phyloP scores from a whole-genome alignment of 2,888 invertebrate species.

The Xestia sexstrigata region DNA sequence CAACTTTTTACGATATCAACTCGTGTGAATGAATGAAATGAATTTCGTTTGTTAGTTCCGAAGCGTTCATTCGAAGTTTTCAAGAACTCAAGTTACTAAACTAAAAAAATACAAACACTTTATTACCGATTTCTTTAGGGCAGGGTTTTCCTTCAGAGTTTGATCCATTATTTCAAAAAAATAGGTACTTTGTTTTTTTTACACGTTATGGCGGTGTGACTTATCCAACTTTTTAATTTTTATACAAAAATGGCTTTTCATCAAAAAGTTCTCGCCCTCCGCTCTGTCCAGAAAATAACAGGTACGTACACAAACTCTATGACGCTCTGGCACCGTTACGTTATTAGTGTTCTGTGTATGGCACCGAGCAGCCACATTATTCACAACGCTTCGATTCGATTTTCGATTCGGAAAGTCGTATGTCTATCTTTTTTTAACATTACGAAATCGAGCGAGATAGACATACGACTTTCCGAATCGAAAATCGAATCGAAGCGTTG shows the following conservation, averaged over 20 bases:
- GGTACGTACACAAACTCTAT: background rate
- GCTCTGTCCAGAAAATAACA: background rate
- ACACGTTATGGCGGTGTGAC: conserved; percentile 51
- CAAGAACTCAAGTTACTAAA: conserved; percentile 42
- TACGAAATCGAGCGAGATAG: too few relatives aligned
- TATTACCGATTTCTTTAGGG: conserved; percentile 58
- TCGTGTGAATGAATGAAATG: conserved; percentile 78
- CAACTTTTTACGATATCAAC: conserved; percentile 72
- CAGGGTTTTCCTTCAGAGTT: conserved; percentile 54
- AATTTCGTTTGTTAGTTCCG: conserved; percentile 58
- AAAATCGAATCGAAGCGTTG: too few relatives aligned
- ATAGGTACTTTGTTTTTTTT: conserved; percentile 61
- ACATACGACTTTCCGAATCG: too few relatives aligned
- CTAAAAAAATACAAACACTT: conserved; percentile 51
- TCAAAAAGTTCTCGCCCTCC: conserved; percentile 11
- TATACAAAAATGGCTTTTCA: conserved; percentile 47
- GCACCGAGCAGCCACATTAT: too few relatives aligned
- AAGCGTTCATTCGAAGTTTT: conserved; percentile 66
- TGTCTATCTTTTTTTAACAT: too few relatives aligned
- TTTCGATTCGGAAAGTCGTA: too few relatives aligned
- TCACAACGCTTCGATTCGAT: too few relatives aligned
- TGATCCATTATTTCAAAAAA: conserved; percentile 61
- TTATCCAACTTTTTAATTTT: conserved; percentile 56
- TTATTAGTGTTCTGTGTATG: too few relatives aligned
- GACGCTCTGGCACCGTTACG: too few relatives aligned